These are phyloP conservation scores for Amphiprion clarkii DNA, from an alignment of 2,797 vertebrate genomes.

Conservation along the genomic window DNA sequence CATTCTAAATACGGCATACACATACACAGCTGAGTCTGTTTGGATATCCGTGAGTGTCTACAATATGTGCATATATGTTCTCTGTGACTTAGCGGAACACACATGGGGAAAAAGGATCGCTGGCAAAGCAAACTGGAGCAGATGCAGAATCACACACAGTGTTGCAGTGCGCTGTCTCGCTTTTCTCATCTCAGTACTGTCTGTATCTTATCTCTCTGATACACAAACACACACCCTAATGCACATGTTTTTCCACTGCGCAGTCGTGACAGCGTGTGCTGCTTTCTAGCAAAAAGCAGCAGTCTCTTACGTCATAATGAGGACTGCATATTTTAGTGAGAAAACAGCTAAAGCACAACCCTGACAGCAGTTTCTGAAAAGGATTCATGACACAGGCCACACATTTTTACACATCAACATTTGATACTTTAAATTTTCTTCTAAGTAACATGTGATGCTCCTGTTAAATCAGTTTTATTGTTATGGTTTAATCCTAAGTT, in stretches of 20 bases:
- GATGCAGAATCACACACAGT: constrained; percentile 37
- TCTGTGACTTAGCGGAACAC: constrained; percentile 23
- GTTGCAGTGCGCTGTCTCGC: constrained; percentile 34
- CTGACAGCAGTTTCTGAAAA: neutral
- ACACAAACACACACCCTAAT: constrained; percentile 4
- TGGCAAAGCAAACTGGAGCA: constrained; percentile 53
- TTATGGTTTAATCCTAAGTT: no score
- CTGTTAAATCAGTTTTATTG: neutral
- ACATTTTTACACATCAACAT: neutral
- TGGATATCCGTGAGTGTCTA: constrained; percentile 1
- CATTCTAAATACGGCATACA: neutral
- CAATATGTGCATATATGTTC: constrained; percentile 6
- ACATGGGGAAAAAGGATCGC: constrained; percentile 8
- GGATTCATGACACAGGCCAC: neutral
- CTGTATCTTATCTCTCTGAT: constrained; percentile 31
- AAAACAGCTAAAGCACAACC: neutral
- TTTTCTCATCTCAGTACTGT: constrained; percentile 4
- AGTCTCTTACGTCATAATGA: constrained; percentile 7
- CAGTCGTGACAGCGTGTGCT: neutral
- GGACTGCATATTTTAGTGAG: neutral
- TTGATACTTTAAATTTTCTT: neutral
- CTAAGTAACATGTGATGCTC: neutral
- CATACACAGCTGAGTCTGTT: neutral
- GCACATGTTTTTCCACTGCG: constrained; percentile 19
- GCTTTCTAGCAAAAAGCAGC: constrained; percentile 42